These are phyloP conservation scores for Prorops nasuta DNA, from an alignment of 1,140 invertebrate genomes.

Conservation along the genomic window DNA sequence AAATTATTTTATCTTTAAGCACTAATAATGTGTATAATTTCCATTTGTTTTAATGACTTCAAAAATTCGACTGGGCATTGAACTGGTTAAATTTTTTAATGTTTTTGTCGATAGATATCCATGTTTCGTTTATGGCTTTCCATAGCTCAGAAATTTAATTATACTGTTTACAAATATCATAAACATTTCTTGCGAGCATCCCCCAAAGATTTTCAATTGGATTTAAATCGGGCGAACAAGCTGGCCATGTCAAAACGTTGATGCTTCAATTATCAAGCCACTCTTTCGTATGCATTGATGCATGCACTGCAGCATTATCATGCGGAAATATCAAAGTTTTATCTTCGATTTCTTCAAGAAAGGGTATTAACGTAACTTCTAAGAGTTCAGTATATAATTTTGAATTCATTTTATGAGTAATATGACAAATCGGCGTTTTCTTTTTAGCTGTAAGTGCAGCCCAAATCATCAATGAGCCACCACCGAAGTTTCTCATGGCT, in stretches of 20 bases:
- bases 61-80: background rate
- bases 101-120: background rate
- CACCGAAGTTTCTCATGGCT: background rate
- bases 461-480: background rate
- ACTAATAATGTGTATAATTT: background rate
- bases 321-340: background rate
- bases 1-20: no score
- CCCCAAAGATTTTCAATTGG: background rate
- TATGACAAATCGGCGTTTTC: background rate
- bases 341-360: background rate
- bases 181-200: background rate
- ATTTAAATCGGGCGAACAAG: background rate
- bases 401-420: background rate
- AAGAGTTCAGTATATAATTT: background rate
- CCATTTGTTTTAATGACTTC: background rate
- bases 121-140: background rate
- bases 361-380: background rate
- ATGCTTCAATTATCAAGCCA: slow-evolving; percentile 25
- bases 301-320: background rate
- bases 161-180: background rate
- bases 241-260: slow-evolving; percentile 9
- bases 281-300: background rate
- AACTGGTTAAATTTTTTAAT: background rate
- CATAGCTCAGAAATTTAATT: background rate
- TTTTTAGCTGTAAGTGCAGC: background rate